These are phyloP conservation scores for Alcedo quadribrachys DNA, from an alignment of 2,797 vertebrate species.

Conservation along the genomic window DNA sequence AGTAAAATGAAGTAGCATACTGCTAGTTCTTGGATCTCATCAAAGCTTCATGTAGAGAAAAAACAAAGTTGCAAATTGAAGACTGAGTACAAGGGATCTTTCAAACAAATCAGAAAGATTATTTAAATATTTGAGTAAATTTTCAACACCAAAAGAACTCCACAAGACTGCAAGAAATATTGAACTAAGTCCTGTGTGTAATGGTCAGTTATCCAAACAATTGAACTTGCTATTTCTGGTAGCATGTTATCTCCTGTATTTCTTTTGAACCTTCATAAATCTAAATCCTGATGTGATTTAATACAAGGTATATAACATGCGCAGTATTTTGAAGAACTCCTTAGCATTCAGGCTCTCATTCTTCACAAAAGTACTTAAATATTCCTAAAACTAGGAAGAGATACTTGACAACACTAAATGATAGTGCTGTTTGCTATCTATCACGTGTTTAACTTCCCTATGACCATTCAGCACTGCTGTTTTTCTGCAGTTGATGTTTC, in stretches of 20 bases:
- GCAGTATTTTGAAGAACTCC: neutral
- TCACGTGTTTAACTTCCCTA: neutral
- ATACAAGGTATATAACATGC: rapidly evolving
- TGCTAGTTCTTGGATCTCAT: neutral
- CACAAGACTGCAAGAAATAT: neutral
- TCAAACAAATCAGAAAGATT: neutral
- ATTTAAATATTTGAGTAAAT: neutral
- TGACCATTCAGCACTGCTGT: neutral
- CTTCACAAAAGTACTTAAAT: neutral
- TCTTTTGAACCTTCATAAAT: neutral
- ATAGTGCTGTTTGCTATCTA: neutral
- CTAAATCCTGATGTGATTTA: neutral
- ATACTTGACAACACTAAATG: neutral
- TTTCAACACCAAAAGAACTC: neutral
- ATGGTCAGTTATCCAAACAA: neutral
- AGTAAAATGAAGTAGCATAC: neutral
- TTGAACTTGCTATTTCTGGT: neutral
- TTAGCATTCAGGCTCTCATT: neutral
- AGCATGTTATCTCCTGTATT: neutral
- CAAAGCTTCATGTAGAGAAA: neutral
- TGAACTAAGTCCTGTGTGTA: neutral
- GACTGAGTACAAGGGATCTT: neutral
- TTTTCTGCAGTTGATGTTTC: neutral
- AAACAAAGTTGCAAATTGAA: neutral
- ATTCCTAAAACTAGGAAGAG: neutral